Evolutionary conservation across 2,888 invertebrate genomes (phyloP).

Genomic region (Netelia inedita): DNA sequence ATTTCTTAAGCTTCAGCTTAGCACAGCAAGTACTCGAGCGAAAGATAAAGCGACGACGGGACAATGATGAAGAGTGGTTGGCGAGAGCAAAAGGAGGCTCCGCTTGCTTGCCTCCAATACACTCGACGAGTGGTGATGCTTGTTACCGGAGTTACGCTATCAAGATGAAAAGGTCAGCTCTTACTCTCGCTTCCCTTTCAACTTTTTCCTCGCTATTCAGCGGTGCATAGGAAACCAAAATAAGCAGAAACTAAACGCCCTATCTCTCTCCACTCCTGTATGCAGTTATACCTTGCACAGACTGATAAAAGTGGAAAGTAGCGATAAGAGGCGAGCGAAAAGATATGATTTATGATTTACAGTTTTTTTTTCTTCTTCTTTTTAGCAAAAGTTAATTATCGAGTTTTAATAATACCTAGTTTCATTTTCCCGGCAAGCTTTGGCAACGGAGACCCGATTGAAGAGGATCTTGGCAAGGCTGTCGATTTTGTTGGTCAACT

Average conservation of each 20-base stretch:
- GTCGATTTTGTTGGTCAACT: slow-evolving; percentile 91
- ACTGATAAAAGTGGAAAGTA: not conserved
- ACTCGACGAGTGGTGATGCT: slow-evolving; percentile 64
- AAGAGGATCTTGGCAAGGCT: slow-evolving; percentile 92
- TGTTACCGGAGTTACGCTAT: slow-evolving; percentile 70
- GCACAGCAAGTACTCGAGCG: slow-evolving; percentile 68
- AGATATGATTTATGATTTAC: too few species aligned
- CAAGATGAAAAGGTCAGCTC: slow-evolving; percentile 70
- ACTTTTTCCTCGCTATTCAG: slow-evolving; percentile 44
- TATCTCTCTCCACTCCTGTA: slow-evolving; percentile 29
- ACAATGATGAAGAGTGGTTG: slow-evolving; percentile 57
- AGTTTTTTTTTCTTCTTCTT: too few species aligned
- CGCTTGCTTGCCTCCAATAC: slow-evolving; percentile 12
- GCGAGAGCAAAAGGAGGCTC: slow-evolving; percentile 18
- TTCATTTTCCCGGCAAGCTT: slow-evolving; percentile 79
- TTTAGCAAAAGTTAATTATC: not conserved
- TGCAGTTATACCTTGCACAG: slow-evolving; percentile 29
- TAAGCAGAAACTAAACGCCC: slow-evolving; percentile 35
- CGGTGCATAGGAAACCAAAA: slow-evolving; percentile 11
- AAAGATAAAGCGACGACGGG: slow-evolving; percentile 61
- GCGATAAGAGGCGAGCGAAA: too few species aligned
- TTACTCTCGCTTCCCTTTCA: slow-evolving; percentile 49
- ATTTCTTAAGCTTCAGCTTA: slow-evolving; percentile 66
- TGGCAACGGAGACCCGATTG: slow-evolving; percentile 83
- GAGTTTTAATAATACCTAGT: slow-evolving; percentile 69